phyloP scores from a whole-genome alignment of 2,113 vertebrate species.

The Hassar affinis region DNA sequence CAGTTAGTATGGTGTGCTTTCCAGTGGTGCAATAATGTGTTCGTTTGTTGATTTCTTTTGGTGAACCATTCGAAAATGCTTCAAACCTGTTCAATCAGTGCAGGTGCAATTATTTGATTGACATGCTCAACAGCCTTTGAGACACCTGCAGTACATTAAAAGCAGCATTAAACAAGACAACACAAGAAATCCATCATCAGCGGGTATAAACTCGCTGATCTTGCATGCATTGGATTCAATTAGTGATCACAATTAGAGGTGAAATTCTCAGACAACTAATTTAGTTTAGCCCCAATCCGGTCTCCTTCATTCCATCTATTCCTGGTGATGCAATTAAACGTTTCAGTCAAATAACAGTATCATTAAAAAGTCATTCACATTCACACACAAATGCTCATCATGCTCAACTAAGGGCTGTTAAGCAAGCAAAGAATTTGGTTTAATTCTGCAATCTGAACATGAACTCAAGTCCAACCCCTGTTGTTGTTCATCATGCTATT shows the following conservation, averaged over 20 bases:
- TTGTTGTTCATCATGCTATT: neutral
- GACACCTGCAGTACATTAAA: slow-evolving; percentile 85
- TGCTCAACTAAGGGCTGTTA: slow-evolving; percentile 35
- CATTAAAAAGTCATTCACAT: neutral
- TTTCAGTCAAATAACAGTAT: neutral
- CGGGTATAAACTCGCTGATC: neutral
- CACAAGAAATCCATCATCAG: neutral
- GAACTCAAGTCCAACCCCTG: neutral
- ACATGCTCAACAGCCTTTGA: slow-evolving; percentile 93
- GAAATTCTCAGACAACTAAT: neutral
- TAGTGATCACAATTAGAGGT: neutral
- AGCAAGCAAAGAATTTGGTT: slow-evolving; percentile 42
- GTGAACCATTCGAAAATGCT: neutral
- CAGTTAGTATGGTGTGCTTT: neutral
- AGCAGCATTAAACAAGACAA: slow-evolving; percentile 41
- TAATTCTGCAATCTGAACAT: neutral
- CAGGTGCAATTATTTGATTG: slow-evolving; percentile 90
- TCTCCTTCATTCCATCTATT: neutral
- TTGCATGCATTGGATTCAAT: neutral
- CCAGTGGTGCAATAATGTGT: neutral
- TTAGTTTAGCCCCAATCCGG: neutral
- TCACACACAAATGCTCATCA: neutral
- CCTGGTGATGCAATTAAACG: neutral
- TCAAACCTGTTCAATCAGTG: slow-evolving; percentile 89
- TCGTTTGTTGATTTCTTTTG: neutral